Evolutionary conservation across 2,888 invertebrate genomes (phyloP), one percentile per base, ranked within the genome.

Genomic region (Euclidia mi): DNA sequence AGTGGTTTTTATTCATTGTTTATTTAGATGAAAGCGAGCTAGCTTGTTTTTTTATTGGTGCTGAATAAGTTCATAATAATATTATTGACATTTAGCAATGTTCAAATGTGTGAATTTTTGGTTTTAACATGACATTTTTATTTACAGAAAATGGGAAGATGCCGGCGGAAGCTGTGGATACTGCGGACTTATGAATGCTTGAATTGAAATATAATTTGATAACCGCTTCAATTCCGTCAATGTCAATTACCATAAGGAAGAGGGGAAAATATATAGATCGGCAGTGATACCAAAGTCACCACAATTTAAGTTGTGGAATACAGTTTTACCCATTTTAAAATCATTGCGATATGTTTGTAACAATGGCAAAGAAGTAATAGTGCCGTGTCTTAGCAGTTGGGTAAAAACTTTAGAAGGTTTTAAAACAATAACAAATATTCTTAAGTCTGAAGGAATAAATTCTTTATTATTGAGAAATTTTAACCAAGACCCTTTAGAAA

Each of bases 401-500:
- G 31, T 31, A n/a, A 31, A n/a, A n/a, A 31, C 31, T 2, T 2
- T 31, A n/a, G 31, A 31, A n/a, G 31, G 31, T 2, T 25, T 25
- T 25, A 25, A 25, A 25, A 2, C 6, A 25, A 25, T 25, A 4
- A 4, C 25, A 6, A 25, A 25, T 25, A 25, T 25, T 2, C 6
- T 25, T 4, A 25, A 6, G 6, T 25, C 25, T 9, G 7, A 31
- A 6, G 31, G 31, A n/a, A 12, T 32, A 11, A 45, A 7, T n/a
- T 56, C 52, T 6, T 2, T 59, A 12, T 50, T 48, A 51, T 38
- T 56, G n/a, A n/a, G n/a, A n/a, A n/a, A n/a, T n/a, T n/a, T n/a
- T n/a, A n/a, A n/a, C n/a, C n/a, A n/a, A n/a, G 59, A 59, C 32
- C 46, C 60, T 18, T 15, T 60, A 0, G 60, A 56, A 3, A 60